These are phyloP conservation scores for Onthophagus sagittarius DNA, from an alignment of 2,888 invertebrate genomes.

Conservation along the genomic window DNA sequence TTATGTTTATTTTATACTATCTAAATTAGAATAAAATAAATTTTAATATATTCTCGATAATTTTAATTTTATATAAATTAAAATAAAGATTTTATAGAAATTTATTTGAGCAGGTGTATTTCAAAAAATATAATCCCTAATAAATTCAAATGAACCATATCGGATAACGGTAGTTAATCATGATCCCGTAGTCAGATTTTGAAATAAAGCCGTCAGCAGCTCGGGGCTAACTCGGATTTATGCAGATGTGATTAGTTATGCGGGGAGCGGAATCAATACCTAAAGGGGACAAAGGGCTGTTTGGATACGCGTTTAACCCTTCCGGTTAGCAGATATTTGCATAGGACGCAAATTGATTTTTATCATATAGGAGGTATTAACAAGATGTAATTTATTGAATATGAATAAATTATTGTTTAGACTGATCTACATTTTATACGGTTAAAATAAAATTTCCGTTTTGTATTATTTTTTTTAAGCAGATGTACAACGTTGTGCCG, in stretches of 20 bases:
- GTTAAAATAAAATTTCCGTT: neutral
- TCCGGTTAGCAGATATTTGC: neutral
- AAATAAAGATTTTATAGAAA: neutral
- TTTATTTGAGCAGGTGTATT: neutral
- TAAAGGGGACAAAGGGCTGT: neutral
- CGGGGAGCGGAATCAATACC: neutral
- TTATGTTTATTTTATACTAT: neutral
- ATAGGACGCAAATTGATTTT: neutral
- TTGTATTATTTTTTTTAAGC: neutral
- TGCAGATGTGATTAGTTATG: neutral
- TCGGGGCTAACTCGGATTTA: neutral
- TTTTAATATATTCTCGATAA: neutral
- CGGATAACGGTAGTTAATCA: neutral
- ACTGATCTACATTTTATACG: neutral
- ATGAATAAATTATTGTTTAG: neutral
- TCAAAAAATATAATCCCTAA: neutral
- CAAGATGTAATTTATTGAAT: neutral
- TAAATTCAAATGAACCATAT: neutral
- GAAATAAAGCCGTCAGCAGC: neutral
- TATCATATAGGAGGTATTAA: neutral
- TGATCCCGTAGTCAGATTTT: neutral
- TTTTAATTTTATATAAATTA: neutral
- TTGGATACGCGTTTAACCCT: neutral
- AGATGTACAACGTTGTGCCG: neutral
- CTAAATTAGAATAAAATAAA: too few relatives aligned